phyloP scores from a whole-genome alignment of 2,797 vertebrate genomes.

The Leptoclinus maculatus region DNA sequence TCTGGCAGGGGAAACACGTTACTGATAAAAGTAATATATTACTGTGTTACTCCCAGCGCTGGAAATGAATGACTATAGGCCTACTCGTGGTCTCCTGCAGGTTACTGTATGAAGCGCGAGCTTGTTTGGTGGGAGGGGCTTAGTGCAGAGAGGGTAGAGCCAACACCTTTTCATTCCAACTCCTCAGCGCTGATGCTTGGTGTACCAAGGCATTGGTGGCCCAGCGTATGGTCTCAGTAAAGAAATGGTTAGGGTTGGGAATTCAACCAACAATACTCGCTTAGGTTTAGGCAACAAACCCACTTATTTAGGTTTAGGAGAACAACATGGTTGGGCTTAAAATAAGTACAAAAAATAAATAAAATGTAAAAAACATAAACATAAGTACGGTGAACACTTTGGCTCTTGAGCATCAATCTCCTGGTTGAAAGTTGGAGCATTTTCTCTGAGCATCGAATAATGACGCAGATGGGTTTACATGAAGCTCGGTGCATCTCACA shows the following conservation, averaged over 20 bases:
- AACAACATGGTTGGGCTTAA: not conserved
- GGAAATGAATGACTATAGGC: no score
- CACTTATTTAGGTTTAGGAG: not conserved
- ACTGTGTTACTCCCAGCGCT: no score
- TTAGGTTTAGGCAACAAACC: not conserved
- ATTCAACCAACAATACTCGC: not conserved
- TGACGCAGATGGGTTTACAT: not conserved
- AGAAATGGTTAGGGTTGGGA: not conserved
- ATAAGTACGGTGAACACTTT: not conserved
- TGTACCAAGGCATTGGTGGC: no score
- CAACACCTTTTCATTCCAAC: not conserved
- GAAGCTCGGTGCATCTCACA: not conserved
- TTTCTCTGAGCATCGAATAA: not conserved
- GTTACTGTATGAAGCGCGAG: no score
- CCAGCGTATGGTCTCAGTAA: no score
- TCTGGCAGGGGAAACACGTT: no score
- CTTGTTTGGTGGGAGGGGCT: not conserved
- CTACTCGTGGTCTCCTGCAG: no score
- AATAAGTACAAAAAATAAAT: no score
- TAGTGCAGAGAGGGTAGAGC: not conserved
- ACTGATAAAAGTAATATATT: no score
- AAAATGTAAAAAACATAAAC: no score
- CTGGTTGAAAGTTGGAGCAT: not conserved
- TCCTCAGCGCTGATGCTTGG: not conserved
- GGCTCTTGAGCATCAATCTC: not conserved